phyloP scores from a whole-genome alignment of 2,797 vertebrate genomes.

The Arrhamphus sclerolepis region DNA sequence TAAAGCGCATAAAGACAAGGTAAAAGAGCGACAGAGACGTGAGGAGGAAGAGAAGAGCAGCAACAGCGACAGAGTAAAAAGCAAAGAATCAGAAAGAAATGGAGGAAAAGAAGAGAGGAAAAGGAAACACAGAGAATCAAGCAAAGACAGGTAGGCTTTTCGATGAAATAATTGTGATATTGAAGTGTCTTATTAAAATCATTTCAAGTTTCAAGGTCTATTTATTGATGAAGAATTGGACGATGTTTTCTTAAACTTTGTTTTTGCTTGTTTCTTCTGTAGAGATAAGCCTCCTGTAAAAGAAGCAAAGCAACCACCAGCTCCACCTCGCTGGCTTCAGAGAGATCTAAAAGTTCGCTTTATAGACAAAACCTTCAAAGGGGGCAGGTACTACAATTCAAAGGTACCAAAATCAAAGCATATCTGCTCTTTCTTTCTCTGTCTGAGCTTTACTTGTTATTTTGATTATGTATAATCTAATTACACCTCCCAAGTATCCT shows the following conservation, averaged over 20 bases:
- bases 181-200: no score
- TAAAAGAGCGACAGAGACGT: conserved; percentile 58
- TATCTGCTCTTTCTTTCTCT: neutral
- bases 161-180: no score
- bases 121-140: conserved; percentile 75
- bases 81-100: conserved; percentile 61
- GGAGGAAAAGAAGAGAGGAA: conserved; percentile 70
- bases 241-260: neutral
- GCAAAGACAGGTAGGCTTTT: conserved; percentile 65
- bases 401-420: conserved; percentile 79
- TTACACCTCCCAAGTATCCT: no score
- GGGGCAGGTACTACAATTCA: conserved; percentile 91
- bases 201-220: no score
- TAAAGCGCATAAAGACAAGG: conserved; percentile 76
- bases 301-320: conserved; percentile 62
- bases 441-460: no score
- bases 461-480: no score
- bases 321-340: conserved; percentile 85
- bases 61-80: conserved; percentile 57
- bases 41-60: conserved; percentile 49
- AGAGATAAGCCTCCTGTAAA: conserved; percentile 79
- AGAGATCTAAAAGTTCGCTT: conserved; percentile 90
- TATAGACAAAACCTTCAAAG: conserved; percentile 88
- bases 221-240: neutral
- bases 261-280: neutral